Evolutionary conservation across 2,113 vertebrate genomes (phyloP).

Genomic region (Lampris incognitus): DNA sequence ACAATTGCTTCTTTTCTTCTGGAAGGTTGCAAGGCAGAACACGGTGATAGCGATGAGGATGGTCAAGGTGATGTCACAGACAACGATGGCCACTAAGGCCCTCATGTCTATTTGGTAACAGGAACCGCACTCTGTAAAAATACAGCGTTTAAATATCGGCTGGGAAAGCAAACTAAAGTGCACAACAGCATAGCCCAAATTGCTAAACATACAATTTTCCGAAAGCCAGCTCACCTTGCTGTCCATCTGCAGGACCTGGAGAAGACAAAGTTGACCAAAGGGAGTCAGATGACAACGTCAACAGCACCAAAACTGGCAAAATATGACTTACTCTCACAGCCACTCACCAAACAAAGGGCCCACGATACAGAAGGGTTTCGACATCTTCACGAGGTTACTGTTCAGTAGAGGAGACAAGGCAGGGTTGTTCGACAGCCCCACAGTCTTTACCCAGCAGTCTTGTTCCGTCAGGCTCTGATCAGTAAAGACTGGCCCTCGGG

Average conservation of each 20-base stretch:
- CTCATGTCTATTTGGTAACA: constrained; percentile 78
- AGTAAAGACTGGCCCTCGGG: too few relatives aligned
- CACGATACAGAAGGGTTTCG: constrained; percentile 54
- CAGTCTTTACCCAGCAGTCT: too few relatives aligned
- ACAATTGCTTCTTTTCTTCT: constrained; percentile 58
- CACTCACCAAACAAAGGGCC: constrained; percentile 75
- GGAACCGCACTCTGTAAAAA: constrained; percentile 71
- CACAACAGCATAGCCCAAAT: background rate
- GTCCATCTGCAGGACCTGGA: constrained; percentile 69
- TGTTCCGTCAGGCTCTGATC: too few relatives aligned
- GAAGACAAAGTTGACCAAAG: constrained; percentile 22
- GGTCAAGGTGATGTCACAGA: constrained; percentile 79
- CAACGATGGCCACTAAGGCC: constrained; percentile 71
- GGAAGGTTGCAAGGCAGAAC: constrained; percentile 69
- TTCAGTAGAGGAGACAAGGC: constrained; percentile 23
- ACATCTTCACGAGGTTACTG: constrained; percentile 59
- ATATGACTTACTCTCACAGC: background rate
- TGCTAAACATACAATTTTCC: background rate
- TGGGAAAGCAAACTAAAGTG: background rate
- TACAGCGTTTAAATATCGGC: background rate
- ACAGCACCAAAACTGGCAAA: background rate
- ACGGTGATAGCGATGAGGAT: constrained; percentile 76
- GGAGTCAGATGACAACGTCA: background rate
- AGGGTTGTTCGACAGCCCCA: too few relatives aligned
- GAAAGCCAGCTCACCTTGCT: constrained; percentile 65